A percentile compares a stretch with the other conserved stretches of the same genome.
These are phyloP conservation scores for Anthonomus grandis DNA, from an alignment of 1,140 invertebrate genomes.

Conservation along the genomic window DNA sequence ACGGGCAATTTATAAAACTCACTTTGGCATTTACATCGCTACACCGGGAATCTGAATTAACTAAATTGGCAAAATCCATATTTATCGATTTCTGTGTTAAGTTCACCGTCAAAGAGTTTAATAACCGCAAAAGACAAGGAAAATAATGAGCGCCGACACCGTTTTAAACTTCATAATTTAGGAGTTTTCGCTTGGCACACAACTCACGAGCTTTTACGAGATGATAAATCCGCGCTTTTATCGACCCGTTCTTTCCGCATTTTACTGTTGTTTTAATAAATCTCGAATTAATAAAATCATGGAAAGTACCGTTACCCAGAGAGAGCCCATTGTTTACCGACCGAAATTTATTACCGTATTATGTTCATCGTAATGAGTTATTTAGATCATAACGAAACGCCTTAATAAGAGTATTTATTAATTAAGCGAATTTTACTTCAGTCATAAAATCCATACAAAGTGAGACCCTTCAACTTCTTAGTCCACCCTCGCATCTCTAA, in stretches of 20 bases:
- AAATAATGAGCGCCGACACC: not conserved
- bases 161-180: constrained; percentile 7
- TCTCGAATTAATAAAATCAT: constrained; percentile 6
- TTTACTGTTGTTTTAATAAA: constrained; percentile 10
- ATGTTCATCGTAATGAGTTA: not conserved
- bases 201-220: constrained; percentile 2
- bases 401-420: too few relatives aligned
- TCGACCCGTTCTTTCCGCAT: constrained; percentile 10
- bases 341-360: not conserved
- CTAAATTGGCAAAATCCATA: too few relatives aligned
- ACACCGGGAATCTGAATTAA: too few relatives aligned
- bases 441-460: not conserved
- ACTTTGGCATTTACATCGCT: too few relatives aligned
- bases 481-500: not conserved
- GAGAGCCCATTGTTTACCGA: not conserved
- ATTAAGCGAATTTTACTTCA: too few relatives aligned
- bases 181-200: not conserved
- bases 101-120: too few relatives aligned
- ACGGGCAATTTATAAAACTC: too few relatives aligned
- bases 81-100: too few relatives aligned
- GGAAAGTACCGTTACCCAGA: constrained; percentile 1
- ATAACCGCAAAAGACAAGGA: not conserved
- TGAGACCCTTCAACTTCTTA: not conserved
- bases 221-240: constrained; percentile 12
- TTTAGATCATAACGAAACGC: not conserved